Conservation (phyloP, 2,113 vertebrate species). For the Tricholaema leucomelas region DNA sequence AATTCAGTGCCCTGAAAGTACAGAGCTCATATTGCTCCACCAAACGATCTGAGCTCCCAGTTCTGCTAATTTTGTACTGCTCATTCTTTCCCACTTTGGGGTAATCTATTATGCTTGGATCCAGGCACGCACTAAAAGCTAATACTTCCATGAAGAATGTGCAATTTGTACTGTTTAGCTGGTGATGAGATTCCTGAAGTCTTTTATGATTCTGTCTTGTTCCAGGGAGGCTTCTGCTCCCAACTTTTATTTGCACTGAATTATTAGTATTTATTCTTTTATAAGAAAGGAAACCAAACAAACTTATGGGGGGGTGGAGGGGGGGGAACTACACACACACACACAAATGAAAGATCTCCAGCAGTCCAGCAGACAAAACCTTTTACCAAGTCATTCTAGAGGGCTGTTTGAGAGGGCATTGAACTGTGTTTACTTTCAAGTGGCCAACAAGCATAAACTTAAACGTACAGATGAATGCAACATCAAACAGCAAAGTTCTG, state of each 20-base stretch:
- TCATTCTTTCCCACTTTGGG: constrained; percentile 82
- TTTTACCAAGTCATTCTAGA: constrained; percentile 70
- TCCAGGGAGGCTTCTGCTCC: constrained; percentile 74
- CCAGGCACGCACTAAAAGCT: constrained; percentile 76
- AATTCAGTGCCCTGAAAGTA: constrained; percentile 55
- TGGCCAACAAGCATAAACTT: constrained; percentile 33
- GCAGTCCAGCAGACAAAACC: constrained; percentile 65
- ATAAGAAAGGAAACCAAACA: constrained; percentile 35
- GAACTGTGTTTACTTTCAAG: constrained; percentile 69
- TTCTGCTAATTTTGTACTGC: constrained; percentile 78
- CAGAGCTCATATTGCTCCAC: constrained; percentile 72
- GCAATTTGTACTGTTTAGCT: constrained; percentile 80
- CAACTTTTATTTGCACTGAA: constrained; percentile 66
- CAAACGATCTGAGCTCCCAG: constrained; percentile 73
- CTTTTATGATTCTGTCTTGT: constrained; percentile 75
- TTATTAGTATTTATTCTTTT: not conserved
- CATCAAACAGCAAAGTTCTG: constrained; percentile 15
- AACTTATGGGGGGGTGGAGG: constrained; percentile 51
- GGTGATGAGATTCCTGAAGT: constrained; percentile 79
- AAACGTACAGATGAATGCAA: not conserved
- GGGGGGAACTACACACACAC: constrained; percentile 48
- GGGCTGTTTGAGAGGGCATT: constrained; percentile 61
- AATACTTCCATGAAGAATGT: constrained; percentile 82
- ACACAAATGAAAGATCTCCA: constrained; percentile 29
- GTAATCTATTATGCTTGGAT: constrained; percentile 80